Evolutionary conservation across 2,113 vertebrate species (phyloP).

Genomic region (Casuarius casuarius): DNA sequence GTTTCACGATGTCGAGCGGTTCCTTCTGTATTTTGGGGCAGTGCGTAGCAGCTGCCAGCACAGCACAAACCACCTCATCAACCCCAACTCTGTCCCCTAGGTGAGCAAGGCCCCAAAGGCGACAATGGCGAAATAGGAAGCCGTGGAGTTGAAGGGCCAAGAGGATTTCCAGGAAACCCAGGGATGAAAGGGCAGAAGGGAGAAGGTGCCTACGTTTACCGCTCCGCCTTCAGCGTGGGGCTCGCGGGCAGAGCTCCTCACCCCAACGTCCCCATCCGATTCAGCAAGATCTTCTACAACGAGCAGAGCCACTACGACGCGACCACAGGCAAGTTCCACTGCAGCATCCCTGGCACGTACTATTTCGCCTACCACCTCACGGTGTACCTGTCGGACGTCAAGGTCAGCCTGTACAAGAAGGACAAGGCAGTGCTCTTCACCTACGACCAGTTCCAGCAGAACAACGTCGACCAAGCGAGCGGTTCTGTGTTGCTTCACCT

Average conservation of each 20-base stretch:
- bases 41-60: neutral
- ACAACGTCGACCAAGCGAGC: slow-evolving; percentile 83
- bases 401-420: slow-evolving; percentile 83
- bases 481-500: slow-evolving; percentile 80
- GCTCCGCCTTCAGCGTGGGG: slow-evolving; percentile 86
- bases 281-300: slow-evolving; percentile 87
- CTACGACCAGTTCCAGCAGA: slow-evolving; percentile 82
- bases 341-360: slow-evolving; percentile 80
- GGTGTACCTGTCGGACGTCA: slow-evolving; percentile 79
- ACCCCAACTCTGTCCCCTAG: slow-evolving; percentile 46
- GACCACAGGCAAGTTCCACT: slow-evolving; percentile 84
- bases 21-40: rapidly evolving
- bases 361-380: slow-evolving; percentile 86
- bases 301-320: slow-evolving; percentile 82
- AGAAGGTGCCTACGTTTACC: slow-evolving; percentile 72
- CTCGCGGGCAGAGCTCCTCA: slow-evolving; percentile 52
- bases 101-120: slow-evolving; percentile 75
- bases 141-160: slow-evolving; percentile 66
- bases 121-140: slow-evolving; percentile 69
- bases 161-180: slow-evolving; percentile 74
- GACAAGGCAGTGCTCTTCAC: slow-evolving; percentile 81
- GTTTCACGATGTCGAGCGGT: rapidly evolving
- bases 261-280: slow-evolving; percentile 82
- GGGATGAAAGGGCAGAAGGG: slow-evolving; percentile 81
- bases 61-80: neutral